Base-by-base conservation (phyloP, 2,888 invertebrate genomes). In the Cephus rjabovi region DNA sequence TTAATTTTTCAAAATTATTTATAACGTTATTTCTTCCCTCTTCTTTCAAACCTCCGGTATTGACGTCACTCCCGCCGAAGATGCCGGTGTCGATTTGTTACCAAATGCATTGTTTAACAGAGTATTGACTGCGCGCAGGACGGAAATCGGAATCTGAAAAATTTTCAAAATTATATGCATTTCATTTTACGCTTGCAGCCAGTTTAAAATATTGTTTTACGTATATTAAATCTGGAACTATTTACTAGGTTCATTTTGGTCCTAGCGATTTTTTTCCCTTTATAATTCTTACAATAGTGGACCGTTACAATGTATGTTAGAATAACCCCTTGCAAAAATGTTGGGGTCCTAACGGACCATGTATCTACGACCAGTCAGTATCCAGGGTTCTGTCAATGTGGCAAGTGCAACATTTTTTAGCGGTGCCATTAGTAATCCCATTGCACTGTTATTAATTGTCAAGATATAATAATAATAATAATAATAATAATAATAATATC, bases 101-200 rank as follows among this genome's bases (percentile, higher is more conserved):
- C 77, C 77, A 34, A 77, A 77, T 71, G 77, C 77, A 71, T 77
- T 77, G 34, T 75, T 77, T 34, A 77, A 23, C 75, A 77, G 69
- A 33, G 77, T 77, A 71, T 77, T 77, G 3, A 77, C 77, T 33
- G 77, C 77, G 6, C 77, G 77, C n/a, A 77, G 56, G 34, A 77
- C 77, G 69, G 77, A 75, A 69, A 77, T 77, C 0, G 77, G 77
- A 31, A 77, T 77, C 77, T 77, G 77, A 3, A 77, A 77, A 34
- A 30, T 23, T 56, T 56, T 56, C 40, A 56, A 56, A 23, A 23
- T 56, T 0, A 56, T 23, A 56, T 56, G 23, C 23, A 23, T 56
- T 56, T 9, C 56, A 56, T 23, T 56, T 23, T 56, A 56, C 9
- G 56, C 23, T 56, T 9, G 9, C 6, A 56, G 23, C 23, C 2